A percentile compares a stretch with the other conserved stretches of the same genome.
These are phyloP conservation scores for Matsumyia berberina DNA, from an alignment of 2,888 invertebrate genomes.

Conservation along the genomic window DNA sequence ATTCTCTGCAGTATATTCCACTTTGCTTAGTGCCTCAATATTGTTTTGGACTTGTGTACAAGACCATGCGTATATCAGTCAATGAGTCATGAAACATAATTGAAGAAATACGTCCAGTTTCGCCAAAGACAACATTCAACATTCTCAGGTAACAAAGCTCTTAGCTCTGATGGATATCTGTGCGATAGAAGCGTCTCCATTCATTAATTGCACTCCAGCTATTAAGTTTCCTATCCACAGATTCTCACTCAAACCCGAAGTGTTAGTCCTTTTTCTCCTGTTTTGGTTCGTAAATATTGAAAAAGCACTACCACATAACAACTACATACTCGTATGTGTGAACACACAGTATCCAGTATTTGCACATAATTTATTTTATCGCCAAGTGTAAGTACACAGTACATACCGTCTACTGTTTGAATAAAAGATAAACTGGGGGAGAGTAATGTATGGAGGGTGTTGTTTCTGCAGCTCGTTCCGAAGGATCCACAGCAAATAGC, in stretches of 20 bases:
- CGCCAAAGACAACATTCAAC: no score
- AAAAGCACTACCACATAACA: not conserved
- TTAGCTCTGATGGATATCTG: not conserved
- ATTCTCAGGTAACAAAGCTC: no score
- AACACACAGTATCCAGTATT: not conserved
- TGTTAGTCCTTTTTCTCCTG: not conserved
- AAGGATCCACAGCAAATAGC: conserved; percentile 8
- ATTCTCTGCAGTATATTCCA: no score
- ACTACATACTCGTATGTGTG: not conserved
- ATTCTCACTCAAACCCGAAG: conserved; percentile 6
- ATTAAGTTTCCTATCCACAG: conserved; percentile 11
- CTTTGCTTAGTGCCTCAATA: no score
- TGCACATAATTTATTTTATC: conserved; percentile 20
- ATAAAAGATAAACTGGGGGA: not conserved
- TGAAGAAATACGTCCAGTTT: no score
- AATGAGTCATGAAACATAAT: no score
- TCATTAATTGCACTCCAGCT: not conserved
- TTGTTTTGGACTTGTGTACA: no score
- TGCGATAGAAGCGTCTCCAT: not conserved
- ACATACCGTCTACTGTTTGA: conserved; percentile 1
- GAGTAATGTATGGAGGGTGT: not conserved
- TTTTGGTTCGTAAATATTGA: not conserved
- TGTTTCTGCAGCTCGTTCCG: not conserved
- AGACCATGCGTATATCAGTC: no score
- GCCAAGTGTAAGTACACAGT: not conserved